Percentiles rank a stretch among this genome's conserved stretches.
Conservation (phyloP, 2,113 vertebrate genomes). For the Atherinomorus stipes region DNA sequence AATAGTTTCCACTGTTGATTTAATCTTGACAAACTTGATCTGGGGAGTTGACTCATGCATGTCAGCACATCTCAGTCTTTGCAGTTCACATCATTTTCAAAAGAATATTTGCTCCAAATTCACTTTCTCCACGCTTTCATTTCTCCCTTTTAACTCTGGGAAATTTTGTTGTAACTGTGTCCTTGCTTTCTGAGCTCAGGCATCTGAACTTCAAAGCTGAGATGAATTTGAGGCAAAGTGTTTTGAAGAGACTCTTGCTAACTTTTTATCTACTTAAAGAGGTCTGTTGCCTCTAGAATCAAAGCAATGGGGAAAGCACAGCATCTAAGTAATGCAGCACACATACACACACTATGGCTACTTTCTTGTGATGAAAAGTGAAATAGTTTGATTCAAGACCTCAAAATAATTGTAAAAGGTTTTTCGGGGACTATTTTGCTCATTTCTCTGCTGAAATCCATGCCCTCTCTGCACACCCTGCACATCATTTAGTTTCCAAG, state of each 20-base stretch:
- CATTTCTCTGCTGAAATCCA: background rate
- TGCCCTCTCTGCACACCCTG: too few species aligned
- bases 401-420: conserved; percentile 18
- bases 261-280: conserved; percentile 57
- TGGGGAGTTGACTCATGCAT: too few species aligned
- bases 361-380: conserved; percentile 10
- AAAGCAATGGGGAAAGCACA: too few species aligned
- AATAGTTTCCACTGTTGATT: too few species aligned
- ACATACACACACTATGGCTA: conserved; percentile 41
- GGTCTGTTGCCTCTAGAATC: too few species aligned
- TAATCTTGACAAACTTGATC: too few species aligned
- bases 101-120: too few species aligned
- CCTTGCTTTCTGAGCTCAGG: conserved; percentile 64
- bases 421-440: background rate
- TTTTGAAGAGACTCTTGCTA: conserved; percentile 44
- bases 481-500: too few species aligned
- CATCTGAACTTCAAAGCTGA: conserved; percentile 66
- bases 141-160: conserved; percentile 59
- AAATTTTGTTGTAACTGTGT: conserved; percentile 68
- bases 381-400: conserved; percentile 30
- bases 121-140: conserved; percentile 42
- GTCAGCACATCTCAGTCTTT: too few species aligned
- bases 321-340: conserved; percentile 67
- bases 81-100: conserved; percentile 21
- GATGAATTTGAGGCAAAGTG: conserved; percentile 52